phyloP scores from a whole-genome alignment of 2,797 vertebrate genomes.

The Hoplostethus mediterraneus region DNA sequence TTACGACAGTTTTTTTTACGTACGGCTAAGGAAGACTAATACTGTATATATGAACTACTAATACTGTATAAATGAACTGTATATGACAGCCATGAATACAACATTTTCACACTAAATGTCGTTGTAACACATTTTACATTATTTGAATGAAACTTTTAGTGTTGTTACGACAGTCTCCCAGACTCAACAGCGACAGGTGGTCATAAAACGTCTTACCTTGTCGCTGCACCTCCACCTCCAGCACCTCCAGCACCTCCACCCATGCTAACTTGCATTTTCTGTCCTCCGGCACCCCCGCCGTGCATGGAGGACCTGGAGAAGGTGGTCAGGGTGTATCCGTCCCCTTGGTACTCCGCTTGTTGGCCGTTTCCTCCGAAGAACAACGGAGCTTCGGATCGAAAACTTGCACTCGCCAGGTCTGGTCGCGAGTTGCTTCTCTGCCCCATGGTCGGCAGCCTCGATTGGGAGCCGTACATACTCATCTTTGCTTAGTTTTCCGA shows the following conservation, averaged over 20 bases:
- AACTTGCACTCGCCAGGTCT: slow-evolving; percentile 62
- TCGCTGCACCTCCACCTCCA: not conserved
- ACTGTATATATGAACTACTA: too few relatives aligned
- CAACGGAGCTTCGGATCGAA: slow-evolving; percentile 48
- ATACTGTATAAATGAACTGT: too few relatives aligned
- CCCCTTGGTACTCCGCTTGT: slow-evolving; percentile 56
- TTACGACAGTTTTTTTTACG: not conserved
- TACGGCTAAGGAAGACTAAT: not conserved
- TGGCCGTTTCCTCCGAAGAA: slow-evolving; percentile 72
- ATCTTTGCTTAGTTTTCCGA: slow-evolving; percentile 50
- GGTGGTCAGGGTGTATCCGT: slow-evolving; percentile 44
- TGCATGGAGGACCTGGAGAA: slow-evolving; percentile 67
- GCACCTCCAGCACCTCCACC: not conserved
- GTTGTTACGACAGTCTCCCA: too few relatives aligned
- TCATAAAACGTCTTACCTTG: slow-evolving; percentile 50
- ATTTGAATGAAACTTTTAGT: too few relatives aligned
- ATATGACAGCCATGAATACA: too few relatives aligned
- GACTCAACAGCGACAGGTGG: slow-evolving; percentile 50
- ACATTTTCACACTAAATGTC: too few relatives aligned
- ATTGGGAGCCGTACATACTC: slow-evolving; percentile 73
- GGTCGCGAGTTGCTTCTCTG: slow-evolving; percentile 74
- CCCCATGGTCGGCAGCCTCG: slow-evolving; percentile 50
- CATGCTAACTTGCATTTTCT: slow-evolving; percentile 4
- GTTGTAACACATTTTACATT: too few relatives aligned
- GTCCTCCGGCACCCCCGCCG: slow-evolving; percentile 58